Conservation (phyloP, 1,140 invertebrate species). For the Cyclina sinensis region DNA sequence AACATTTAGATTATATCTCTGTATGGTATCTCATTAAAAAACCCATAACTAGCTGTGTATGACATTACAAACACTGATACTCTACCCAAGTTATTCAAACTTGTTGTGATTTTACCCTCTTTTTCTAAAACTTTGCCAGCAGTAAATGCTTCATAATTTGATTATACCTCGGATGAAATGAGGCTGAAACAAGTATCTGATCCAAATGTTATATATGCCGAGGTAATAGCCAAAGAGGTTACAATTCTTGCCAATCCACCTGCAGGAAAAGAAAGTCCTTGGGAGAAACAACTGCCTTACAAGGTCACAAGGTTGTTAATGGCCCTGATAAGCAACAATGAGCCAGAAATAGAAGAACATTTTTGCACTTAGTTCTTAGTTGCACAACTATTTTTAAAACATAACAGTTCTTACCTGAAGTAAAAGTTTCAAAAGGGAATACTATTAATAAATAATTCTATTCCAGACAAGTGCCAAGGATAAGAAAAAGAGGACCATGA, state of each 20-base stretch:
- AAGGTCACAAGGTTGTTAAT: too few species aligned
- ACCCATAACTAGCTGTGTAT: conserved; percentile 24
- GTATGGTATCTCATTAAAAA: conserved; percentile 35
- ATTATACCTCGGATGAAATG: background rate
- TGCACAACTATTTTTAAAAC: too few species aligned
- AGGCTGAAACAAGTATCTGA: background rate
- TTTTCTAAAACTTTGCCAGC: background rate
- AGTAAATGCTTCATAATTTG: conserved; percentile 21
- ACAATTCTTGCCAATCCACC: background rate
- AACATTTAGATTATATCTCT: conserved; percentile 51
- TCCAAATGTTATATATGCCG: background rate
- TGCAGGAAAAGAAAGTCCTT: background rate
- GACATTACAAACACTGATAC: background rate
- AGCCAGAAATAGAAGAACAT: too few species aligned
- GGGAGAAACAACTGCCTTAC: too few species aligned
- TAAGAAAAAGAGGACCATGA: too few species aligned
- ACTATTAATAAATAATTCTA: too few species aligned
- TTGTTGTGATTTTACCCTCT: background rate
- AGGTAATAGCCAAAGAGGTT: background rate
- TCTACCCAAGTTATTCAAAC: background rate
- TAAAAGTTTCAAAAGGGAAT: too few species aligned
- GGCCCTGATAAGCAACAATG: too few species aligned
- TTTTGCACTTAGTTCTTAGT: too few species aligned
- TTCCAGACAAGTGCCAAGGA: too few species aligned
- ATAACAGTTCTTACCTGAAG: too few species aligned